Conservation (phyloP, 2,113 vertebrate species). For the Corythoichthys intestinalis region DNA sequence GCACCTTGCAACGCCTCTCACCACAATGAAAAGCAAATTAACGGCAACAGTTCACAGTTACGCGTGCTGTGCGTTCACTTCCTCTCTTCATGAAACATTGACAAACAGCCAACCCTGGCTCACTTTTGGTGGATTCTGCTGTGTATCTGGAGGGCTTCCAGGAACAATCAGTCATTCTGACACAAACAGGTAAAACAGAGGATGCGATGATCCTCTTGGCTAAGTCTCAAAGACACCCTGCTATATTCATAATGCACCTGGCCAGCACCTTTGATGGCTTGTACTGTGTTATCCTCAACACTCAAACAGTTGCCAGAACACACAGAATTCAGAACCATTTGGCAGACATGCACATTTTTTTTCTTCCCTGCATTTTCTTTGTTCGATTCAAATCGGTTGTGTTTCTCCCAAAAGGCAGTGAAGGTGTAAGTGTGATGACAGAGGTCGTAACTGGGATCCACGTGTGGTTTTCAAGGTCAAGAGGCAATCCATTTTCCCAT, state of each 20-base stretch:
- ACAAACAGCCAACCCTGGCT: slow-evolving; percentile 37
- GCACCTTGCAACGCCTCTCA: slow-evolving; percentile 48
- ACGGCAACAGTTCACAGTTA: slow-evolving; percentile 17
- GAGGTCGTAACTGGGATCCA: slow-evolving; percentile 26
- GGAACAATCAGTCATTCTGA: slow-evolving; percentile 51
- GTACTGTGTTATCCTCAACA: slow-evolving; percentile 23
- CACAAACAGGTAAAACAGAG: slow-evolving; percentile 43
- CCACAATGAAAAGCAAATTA: slow-evolving; percentile 49
- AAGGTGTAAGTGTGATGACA: slow-evolving; percentile 23
- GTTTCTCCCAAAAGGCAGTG: slow-evolving; percentile 22
- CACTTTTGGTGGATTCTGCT: slow-evolving; percentile 26
- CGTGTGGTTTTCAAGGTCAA: slow-evolving; percentile 29
- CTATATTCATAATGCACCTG: slow-evolving; percentile 41
- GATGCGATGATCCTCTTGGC: slow-evolving; percentile 32
- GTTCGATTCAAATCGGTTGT: slow-evolving; percentile 6
- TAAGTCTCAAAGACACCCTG: slow-evolving; percentile 28
- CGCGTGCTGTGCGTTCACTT: slow-evolving; percentile 14
- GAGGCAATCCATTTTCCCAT: slow-evolving; percentile 30
- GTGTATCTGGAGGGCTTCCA: slow-evolving; percentile 45
- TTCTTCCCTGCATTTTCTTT: neutral
- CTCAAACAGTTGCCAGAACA: slow-evolving; percentile 22
- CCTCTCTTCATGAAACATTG: slow-evolving; percentile 34
- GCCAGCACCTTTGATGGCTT: slow-evolving; percentile 25
- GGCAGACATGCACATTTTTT: slow-evolving; percentile 11
- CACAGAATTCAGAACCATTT: slow-evolving; percentile 14